phyloP scores from a whole-genome alignment of 1,140 invertebrate species.

The Habropoda laboriosa region DNA sequence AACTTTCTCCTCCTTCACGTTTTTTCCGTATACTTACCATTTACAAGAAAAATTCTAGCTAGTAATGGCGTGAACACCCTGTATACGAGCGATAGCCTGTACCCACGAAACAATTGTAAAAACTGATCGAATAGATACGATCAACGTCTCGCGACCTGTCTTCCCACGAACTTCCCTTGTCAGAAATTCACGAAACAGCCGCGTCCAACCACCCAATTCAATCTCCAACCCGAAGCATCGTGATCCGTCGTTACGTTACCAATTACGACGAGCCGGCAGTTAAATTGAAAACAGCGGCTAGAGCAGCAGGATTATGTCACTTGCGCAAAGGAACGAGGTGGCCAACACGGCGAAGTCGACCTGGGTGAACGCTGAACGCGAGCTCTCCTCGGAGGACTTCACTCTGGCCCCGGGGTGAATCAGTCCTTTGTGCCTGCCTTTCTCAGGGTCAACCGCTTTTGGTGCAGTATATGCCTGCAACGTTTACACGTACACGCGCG shows the following conservation, averaged over 20 bases:
- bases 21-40: too few species aligned
- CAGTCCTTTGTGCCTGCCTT: constrained; percentile 79
- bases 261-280: constrained; percentile 12
- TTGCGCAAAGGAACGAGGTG: constrained; percentile 48
- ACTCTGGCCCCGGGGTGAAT: constrained; percentile 75
- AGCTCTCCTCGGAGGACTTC: constrained; percentile 53
- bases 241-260: constrained; percentile 4
- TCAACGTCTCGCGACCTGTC: neutral
- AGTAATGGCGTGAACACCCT: too few species aligned
- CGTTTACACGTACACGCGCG: constrained; percentile 64
- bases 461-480: constrained; percentile 67
- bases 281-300: constrained; percentile 1
- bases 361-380: constrained; percentile 45
- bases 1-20: too few species aligned
- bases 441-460: constrained; percentile 82
- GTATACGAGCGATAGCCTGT: too few species aligned
- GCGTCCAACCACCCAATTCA: neutral
- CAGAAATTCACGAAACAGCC: neutral
- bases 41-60: too few species aligned
- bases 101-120: too few species aligned
- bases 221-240: neutral
- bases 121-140: too few species aligned
- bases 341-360: constrained; percentile 57
- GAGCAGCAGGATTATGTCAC: constrained; percentile 69
- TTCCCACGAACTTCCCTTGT: neutral